phyloP scores from a whole-genome alignment of 2,113 vertebrate genomes.

The Meleagris gallopavo region DNA sequence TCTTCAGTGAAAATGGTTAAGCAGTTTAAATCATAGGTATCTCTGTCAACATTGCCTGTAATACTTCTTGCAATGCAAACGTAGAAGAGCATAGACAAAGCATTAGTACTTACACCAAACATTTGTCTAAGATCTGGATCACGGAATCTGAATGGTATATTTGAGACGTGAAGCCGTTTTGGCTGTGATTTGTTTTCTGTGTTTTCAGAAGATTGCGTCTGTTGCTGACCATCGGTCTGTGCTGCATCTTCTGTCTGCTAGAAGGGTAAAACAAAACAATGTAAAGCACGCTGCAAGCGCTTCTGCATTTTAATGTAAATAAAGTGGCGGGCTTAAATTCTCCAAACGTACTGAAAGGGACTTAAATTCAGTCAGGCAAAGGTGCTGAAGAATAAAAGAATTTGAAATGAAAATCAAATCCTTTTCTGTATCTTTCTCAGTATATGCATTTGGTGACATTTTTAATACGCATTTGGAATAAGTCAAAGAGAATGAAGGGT shows the following conservation, averaged over 20 bases:
- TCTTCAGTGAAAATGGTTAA: not conserved
- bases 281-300: constrained; percentile 18
- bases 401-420: not conserved
- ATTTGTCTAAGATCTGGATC: constrained; percentile 98
- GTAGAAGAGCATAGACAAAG: not conserved
- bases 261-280: constrained; percentile 51
- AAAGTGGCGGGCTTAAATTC: not conserved
- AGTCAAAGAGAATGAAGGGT: not conserved
- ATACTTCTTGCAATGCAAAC: not conserved
- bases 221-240: constrained; percentile 90
- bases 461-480: not conserved
- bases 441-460: not conserved
- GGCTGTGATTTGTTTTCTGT: constrained; percentile 96
- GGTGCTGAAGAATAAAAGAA: not conserved
- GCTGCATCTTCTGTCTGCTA: constrained; percentile 96
- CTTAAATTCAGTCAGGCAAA: not conserved
- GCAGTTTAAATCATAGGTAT: not conserved
- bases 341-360: not conserved
- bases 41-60: rapidly evolving
- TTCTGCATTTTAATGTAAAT: not conserved
- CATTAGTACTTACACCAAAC: constrained; percentile 90
- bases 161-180: constrained; percentile 96
- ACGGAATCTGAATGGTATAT: constrained; percentile 97
- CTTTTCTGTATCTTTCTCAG: not conserved
- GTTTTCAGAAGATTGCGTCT: constrained; percentile 91